Base-by-base conservation (phyloP, 2,113 vertebrate genomes). In the Tragelaphus scriptus region DNA sequence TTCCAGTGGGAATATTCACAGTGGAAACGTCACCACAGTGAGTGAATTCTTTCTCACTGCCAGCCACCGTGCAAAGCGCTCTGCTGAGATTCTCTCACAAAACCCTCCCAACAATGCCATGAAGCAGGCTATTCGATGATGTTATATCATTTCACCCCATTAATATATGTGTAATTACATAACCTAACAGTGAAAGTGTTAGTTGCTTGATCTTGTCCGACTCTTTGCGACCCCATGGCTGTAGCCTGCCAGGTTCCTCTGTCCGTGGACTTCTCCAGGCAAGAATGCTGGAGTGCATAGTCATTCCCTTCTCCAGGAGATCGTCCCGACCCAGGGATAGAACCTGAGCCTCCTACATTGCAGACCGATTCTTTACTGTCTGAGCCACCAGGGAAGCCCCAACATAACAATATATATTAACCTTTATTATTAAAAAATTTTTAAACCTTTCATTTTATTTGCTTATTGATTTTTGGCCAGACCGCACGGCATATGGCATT, bases 81-180 rank as follows among this genome's bases (percentile, higher is more conserved):
- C 16, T 28, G 14, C 13, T 2, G 25, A 19, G 8, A 12, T 28
- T 5, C 19, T 51, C 91, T 80, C 49, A 2, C 2, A 0, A 8
- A 11, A 14, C 26, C 49, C 40, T 68, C 21, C 68, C 85, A 61
- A 25, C 28, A 11, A 21, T 0, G 14, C 71, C 36, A 12, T 0
- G 21, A 23, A 32, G 28, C 13, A 30, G 23, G 56, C 51, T 19
- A 6, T 19, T 75, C 26, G 40, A 51, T 7, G 4, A 55, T 28
- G 40, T 30, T 47, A 3, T 40, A 58, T 93, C 32, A 49, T 16
- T 30, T 23, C 47, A 91, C n/a, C 47, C 19, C 53, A 63, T 56
- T 53, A 63, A 10, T 63, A 51, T 19, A 40, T 21, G 77, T 44
- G 17, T 28, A 30, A 86, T 17, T 40, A 90, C 26, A 81, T 26